Base-by-base conservation (phyloP, 2,797 vertebrate genomes). In the Chanos chanos region DNA sequence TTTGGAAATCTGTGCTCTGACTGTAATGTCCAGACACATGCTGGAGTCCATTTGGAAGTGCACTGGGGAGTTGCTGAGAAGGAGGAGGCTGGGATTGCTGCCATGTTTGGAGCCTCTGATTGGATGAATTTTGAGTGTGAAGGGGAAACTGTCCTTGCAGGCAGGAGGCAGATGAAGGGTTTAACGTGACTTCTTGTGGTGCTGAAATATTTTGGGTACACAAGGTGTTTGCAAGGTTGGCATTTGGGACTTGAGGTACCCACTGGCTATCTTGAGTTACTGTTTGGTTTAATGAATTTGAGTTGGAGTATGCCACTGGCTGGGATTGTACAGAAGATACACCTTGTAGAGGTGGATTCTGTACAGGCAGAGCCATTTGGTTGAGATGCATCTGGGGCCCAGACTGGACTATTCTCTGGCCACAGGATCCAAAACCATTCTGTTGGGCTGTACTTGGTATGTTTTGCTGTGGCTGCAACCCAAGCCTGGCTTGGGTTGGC, bases 151-250 rank as follows among this genome's bases (percentile, higher is more conserved):
- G 70, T 5, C 75, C 80, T 52, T 76, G 78, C 1, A 80, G 12
- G 57, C 66, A 68, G 36, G 44, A 36, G 0, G 52, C 31, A 1
- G 70, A 6, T 0, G 62, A 10, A 2, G 63, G 39, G 7, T 61
- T 72, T 0, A 64, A 41, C 5, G 66, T 2, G 0, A 75, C 65
- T 3, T 60, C 49, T 1, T 72, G 16, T 5, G 57, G 2, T 12
- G 54, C 68, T 71, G 78, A 77, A 79, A 82, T 58, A 58, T 77
- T 78, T 9, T 45, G 71, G 47, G 9, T 3, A n/a, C 62, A 81
- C n/a, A n/a, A n/a, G 0, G 66, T 44, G 12, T 79, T 67, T 1
- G 58, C 24, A 33, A 72, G 70, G 52, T 9, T 34, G 33, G 70
- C 30, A 0, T 31, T 40, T 39, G 66, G 65, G 61, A 60, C 63